These are phyloP conservation scores for Amorpha juglandis DNA, from an alignment of 2,888 invertebrate species.

Conservation along the genomic window DNA sequence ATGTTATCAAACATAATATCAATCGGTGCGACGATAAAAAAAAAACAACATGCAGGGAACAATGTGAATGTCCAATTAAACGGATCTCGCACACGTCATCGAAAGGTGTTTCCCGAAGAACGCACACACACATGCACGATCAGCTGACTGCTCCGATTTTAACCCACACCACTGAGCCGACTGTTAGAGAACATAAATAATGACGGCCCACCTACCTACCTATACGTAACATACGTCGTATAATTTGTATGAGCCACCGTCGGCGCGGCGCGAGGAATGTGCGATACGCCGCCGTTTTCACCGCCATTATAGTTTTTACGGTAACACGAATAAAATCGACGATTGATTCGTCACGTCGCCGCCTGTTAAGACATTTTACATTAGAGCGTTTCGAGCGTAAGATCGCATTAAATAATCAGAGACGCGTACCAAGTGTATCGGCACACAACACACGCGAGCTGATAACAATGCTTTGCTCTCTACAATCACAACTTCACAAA, in stretches of 20 bases:
- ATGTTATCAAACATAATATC: slow-evolving; percentile 52
- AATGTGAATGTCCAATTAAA: slow-evolving; percentile 83
- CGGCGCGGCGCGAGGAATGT: slow-evolving; percentile 72
- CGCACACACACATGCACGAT: slow-evolving; percentile 72
- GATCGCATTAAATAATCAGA: slow-evolving; percentile 79
- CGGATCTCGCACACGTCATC: slow-evolving; percentile 82
- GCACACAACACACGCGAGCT: slow-evolving; percentile 62
- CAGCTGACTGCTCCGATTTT: slow-evolving; percentile 85
- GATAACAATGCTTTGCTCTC: slow-evolving; percentile 56
- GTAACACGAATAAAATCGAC: slow-evolving; percentile 65
- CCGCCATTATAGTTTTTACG: slow-evolving; percentile 70
- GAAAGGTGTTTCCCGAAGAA: slow-evolving; percentile 85
- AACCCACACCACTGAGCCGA: slow-evolving; percentile 79
- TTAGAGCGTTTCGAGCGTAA: slow-evolving; percentile 57
- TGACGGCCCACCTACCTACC: slow-evolving; percentile 83
- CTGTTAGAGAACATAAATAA: slow-evolving; percentile 85
- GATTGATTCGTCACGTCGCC: slow-evolving; percentile 52
- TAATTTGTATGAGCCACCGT: slow-evolving; percentile 80
- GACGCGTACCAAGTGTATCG: slow-evolving; percentile 52
- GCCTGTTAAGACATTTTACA: slow-evolving; percentile 67
- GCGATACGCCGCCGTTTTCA: slow-evolving; percentile 73
- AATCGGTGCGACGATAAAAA: slow-evolving; percentile 56
- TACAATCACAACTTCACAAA: slow-evolving; percentile 19
- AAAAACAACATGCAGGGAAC: slow-evolving; percentile 74
- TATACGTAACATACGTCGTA: slow-evolving; percentile 80